These are phyloP conservation scores for Amblyjoppa proteus DNA, from an alignment of 2,888 invertebrate genomes.

Conservation along the genomic window DNA sequence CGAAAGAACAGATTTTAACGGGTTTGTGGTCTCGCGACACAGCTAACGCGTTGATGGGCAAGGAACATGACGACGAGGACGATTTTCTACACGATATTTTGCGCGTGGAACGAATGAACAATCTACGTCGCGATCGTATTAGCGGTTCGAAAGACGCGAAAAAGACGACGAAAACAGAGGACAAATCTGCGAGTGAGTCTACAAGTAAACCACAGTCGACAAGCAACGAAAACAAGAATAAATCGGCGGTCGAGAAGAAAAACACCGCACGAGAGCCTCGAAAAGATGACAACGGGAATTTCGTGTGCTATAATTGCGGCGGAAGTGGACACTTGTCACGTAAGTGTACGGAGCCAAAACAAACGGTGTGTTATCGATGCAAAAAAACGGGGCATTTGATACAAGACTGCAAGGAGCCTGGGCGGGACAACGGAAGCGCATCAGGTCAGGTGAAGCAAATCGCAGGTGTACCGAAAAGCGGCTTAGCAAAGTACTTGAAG, in stretches of 20 bases:
- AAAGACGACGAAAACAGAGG: constrained; percentile 9
- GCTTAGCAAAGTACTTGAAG: constrained; percentile 34
- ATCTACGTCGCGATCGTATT: constrained; percentile 18
- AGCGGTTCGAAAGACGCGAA: constrained; percentile 19
- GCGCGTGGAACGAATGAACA: constrained; percentile 42
- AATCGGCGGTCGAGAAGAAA: constrained; percentile 6
- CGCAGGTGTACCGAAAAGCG: constrained; percentile 23
- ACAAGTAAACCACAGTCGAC: neutral
- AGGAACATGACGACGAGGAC: constrained; percentile 28
- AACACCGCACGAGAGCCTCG: constrained; percentile 14
- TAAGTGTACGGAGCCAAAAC: constrained; percentile 34
- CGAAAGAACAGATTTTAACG: constrained; percentile 65
- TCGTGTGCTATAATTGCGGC: constrained; percentile 38
- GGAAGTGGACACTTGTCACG: constrained; percentile 35
- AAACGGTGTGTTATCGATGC: constrained; percentile 36
- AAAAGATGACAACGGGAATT: constrained; percentile 26
- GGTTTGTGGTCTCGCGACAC: constrained; percentile 39
- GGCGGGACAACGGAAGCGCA: neutral
- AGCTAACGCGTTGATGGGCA: constrained; percentile 28
- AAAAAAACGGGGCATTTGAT: constrained; percentile 30
- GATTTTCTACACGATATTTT: constrained; percentile 22
- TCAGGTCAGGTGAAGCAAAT: constrained; percentile 20
- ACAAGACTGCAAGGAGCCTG: constrained; percentile 37
- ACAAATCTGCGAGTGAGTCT: constrained; percentile 2
- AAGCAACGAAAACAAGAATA: constrained; percentile 9